A percentile compares a stretch with the other conserved stretches of the same genome.
Conservation (phyloP, 2,113 vertebrate species). For the Chaetorhynchus papuensis region DNA sequence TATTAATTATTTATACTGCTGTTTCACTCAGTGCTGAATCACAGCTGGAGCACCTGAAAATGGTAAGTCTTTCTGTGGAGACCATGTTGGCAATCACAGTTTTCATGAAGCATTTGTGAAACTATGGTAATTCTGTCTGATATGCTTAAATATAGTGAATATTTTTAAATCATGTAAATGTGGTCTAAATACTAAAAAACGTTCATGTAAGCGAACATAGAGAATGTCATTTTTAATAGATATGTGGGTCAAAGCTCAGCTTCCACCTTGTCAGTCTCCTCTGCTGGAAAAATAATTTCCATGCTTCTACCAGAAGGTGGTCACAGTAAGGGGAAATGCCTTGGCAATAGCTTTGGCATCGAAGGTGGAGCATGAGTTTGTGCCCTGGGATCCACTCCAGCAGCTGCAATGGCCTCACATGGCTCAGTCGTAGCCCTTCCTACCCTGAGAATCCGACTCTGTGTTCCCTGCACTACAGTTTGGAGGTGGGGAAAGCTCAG, state of each 20-base stretch:
- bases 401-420: not conserved
- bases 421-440: not conserved
- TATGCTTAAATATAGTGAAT: not conserved
- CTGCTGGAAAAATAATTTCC: not conserved
- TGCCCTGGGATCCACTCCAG: not conserved
- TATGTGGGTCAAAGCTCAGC: not conserved
- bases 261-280: not conserved
- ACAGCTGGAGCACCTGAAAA: not conserved
- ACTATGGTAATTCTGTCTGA: not conserved
- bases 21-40: not conserved
- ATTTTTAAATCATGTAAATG: not conserved
- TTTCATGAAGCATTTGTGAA: not conserved
- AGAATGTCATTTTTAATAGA: not conserved
- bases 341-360: not conserved
- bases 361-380: not conserved
- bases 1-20: not conserved
- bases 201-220: not conserved
- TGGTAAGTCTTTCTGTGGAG: not conserved
- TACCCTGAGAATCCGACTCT: not conserved
- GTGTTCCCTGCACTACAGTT: fast-evolving
- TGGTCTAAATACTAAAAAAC: not conserved
- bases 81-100: not conserved
- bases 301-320: not conserved
- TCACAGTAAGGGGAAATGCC: not conserved
- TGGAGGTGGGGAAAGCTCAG: not conserved